A percentile compares a stretch with the other conserved stretches of the same genome.
phyloP scores from a whole-genome alignment of 2,113 vertebrate genomes.

The Hemicordylus capensis region DNA sequence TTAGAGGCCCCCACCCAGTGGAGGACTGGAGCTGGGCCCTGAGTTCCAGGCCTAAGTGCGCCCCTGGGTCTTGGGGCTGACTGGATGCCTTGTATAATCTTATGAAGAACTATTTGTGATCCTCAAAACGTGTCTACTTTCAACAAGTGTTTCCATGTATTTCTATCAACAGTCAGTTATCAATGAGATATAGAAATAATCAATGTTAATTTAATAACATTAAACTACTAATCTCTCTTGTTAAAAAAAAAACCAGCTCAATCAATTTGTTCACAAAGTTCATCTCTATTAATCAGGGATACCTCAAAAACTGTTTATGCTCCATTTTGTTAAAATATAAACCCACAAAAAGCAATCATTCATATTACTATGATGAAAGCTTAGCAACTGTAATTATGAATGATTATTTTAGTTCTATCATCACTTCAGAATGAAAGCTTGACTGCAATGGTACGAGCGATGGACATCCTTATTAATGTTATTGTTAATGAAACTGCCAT shows the following conservation, averaged over 20 bases:
- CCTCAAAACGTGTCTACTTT: neutral
- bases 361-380: neutral
- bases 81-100: no score
- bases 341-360: neutral
- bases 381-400: neutral
- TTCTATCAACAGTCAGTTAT: neutral
- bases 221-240: neutral
- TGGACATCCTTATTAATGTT: no score
- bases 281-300: neutral
- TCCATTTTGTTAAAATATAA: neutral
- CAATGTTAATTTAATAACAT: neutral
- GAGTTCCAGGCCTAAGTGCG: no score
- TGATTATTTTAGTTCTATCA: no score
- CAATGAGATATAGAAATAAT: neutral
- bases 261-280: neutral
- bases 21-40: no score
- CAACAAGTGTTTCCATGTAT: neutral
- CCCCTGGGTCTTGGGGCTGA: no score
- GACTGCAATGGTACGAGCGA: no score
- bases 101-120: no score
- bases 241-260: neutral
- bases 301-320: neutral
- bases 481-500: no score
- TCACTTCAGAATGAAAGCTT: no score
- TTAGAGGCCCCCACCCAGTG: no score